phyloP scores from a whole-genome alignment of 2,113 vertebrate species.

The Heliornis fulica region DNA sequence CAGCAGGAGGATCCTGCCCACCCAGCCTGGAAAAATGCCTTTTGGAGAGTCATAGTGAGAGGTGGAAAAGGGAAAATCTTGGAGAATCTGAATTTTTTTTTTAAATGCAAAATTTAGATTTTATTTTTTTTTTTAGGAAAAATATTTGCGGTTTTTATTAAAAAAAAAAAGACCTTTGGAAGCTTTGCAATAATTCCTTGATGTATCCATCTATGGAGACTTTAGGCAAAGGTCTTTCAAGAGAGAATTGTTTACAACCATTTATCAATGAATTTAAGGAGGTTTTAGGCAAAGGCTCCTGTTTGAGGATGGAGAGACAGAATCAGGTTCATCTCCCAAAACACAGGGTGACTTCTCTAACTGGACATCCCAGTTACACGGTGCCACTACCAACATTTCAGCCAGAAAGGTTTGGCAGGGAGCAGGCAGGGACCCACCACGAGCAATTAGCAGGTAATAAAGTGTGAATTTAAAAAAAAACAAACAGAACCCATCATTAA shows the following conservation, averaged over 20 bases:
- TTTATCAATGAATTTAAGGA: background rate
- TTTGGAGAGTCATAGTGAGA: background rate
- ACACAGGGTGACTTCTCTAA: background rate
- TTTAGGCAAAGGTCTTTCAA: background rate
- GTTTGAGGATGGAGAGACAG: background rate
- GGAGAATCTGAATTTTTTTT: background rate
- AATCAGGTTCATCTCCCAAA: background rate
- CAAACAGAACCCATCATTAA: background rate
- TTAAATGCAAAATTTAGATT: fast-evolving
- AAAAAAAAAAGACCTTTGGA: background rate
- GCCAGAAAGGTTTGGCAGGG: background rate
- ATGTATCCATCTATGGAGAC: background rate
- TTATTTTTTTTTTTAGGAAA: background rate
- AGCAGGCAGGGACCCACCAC: background rate
- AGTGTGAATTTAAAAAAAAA: background rate
- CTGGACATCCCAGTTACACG: background rate
- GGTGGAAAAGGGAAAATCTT: background rate
- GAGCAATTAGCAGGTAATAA: background rate
- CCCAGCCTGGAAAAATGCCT: background rate
- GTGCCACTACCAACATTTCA: background rate
- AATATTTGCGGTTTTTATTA: too few species aligned
- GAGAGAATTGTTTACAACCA: background rate
- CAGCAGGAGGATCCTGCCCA: background rate
- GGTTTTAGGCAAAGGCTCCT: background rate
- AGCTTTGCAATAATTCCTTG: background rate